A percentile compares a stretch with the other conserved stretches of the same genome.
These are phyloP conservation scores for Rhea americana DNA, from an alignment of 2,113 vertebrate species.

Conservation along the genomic window DNA sequence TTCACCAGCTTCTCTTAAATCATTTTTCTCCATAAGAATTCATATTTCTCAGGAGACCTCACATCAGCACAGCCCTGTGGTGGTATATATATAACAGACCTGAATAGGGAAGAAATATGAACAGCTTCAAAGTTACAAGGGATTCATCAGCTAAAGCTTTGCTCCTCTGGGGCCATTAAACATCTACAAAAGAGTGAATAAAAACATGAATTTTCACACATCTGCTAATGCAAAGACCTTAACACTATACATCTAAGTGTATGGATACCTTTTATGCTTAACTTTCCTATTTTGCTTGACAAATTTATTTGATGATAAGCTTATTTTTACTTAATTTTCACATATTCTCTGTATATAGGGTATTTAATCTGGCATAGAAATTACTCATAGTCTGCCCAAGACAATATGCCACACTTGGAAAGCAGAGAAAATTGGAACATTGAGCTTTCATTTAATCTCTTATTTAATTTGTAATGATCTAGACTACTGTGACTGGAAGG, in stretches of 20 bases:
- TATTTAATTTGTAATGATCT: background rate
- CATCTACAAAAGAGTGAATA: background rate
- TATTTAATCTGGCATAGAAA: slow-evolving; percentile 25
- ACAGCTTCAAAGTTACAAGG: background rate
- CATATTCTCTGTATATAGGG: background rate
- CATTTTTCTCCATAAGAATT: background rate
- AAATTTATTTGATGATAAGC: background rate
- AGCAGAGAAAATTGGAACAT: slow-evolving; percentile 1
- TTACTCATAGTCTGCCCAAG: background rate
- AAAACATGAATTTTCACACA: background rate
- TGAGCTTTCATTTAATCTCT: slow-evolving; percentile 23
- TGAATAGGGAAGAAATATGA: background rate
- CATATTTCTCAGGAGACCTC: background rate
- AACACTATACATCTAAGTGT: background rate
- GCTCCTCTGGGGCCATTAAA: background rate
- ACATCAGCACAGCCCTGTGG: background rate
- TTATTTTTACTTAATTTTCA: background rate
- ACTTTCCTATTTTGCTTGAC: background rate
- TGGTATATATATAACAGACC: background rate
- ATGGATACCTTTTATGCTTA: background rate
- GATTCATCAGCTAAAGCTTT: background rate
- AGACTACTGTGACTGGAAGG: background rate
- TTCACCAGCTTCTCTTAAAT: background rate
- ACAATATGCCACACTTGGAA: background rate
- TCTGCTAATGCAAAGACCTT: background rate